Base-by-base conservation (phyloP, 2,888 invertebrate species). In the Sicus ferrugineus region DNA sequence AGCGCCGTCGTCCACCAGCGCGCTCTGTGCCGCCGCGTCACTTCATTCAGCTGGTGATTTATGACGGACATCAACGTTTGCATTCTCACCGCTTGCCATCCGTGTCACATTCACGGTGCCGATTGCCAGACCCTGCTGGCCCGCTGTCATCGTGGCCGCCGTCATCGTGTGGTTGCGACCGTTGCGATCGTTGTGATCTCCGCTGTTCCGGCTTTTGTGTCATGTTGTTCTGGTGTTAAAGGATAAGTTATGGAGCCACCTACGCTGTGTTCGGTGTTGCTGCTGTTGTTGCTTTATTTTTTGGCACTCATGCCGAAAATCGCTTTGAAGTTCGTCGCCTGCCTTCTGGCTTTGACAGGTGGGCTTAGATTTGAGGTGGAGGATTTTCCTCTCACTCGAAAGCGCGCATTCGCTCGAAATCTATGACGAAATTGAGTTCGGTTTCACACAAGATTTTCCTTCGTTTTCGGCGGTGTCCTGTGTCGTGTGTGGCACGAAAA, bases 371-470 rank as follows among this genome's bases (percentile, higher is more conserved):
- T 42, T 42, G 6, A 38, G 11, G 42, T 16, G 42, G 42, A n/a
- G n/a, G n/a, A n/a, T n/a, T 48, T 31, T 31, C 48, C n/a, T 46
- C 14, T 26, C 28, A n/a, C 9, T n/a, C 23, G 14, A 7, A 31
- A 59, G 58, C 31, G 46, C 58, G 48, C 46, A 67, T 67, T 67
- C 67, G 67, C 46, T 67, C 31, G 58, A 67, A 58, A 69, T 75
- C 78, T 81, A 78, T 81, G 78, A 80, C 81, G 80, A 81, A 81
- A 78, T 82, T 77, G 79, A 77, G 80, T 79, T 82, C 76, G 78
- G 77, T 81, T 79, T 75, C 75, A 76, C 76, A 75, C n/a, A 75
- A 68, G 59, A n/a, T 54, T 54, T 28, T 54, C 9, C 14, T 54
- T 26, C 14, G n/a, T 21, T 58, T 38, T 62, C 52, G 46, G 67